Evolutionary conservation across 1,140 invertebrate genomes (phyloP), one percentile per base, ranked within the genome.

Genomic region (Bombus sibiricus): DNA sequence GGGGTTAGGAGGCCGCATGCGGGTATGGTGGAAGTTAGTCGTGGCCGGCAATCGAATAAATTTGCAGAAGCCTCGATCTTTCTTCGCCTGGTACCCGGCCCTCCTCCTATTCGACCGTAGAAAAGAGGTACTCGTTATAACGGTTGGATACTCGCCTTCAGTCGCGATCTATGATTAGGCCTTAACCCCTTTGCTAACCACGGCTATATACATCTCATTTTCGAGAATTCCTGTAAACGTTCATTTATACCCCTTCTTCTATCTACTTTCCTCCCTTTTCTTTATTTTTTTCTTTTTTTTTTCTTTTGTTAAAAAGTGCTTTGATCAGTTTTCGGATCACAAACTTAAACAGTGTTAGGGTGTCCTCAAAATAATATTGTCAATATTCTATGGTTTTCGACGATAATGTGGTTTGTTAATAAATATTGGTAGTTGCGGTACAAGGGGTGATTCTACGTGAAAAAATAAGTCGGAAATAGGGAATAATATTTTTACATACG

Each of bases 21-120:
- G 89, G 90, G 90, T 85, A 90, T 81, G 76, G 72, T 91, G 80
- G 81, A 86, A 86, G 81, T 89, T 85, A 83, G 71, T 47, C 62
- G 80, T 73, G 66, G 53, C 41, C 39, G 79, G 66, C 86, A 86
- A 86, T 90, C 84, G 83, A 88, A 81, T 85, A 80, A 91, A 91
- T 86, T 90, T 86, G 73, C 84, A 84, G 71, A 62, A 73, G 83
- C 28, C 89, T 83, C 87, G 77, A 90, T 82, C 86, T 74, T 82
- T 86, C 72, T 75, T 71, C 76, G 68, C 64, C n/a, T 13, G 39
- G 15, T 28, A 47, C 47, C n/a, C 62, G 34, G 5, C 71, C 12
- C 57, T 32, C 39, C 75, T 69, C 2, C 15, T 34, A 28, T 37
- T 47, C 32, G 1, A 34, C 22, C 22, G 13, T 4, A 13, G 34